Evolutionary conservation across 2,888 invertebrate species (phyloP), one percentile per base, ranked within the genome.

Genomic region (Cantharis nigra): DNA sequence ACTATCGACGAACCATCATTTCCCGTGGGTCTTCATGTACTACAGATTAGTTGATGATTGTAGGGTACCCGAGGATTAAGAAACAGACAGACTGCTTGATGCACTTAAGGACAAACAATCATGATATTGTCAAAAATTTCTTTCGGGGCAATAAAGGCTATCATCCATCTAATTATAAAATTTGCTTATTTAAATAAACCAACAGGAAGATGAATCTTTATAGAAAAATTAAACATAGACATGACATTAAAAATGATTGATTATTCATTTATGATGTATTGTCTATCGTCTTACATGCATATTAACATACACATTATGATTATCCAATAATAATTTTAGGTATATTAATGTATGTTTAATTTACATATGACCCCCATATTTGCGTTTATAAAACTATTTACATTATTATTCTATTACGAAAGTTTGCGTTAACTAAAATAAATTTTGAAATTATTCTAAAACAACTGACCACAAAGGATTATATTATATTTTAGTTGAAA

Each of bases 21-120:
- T 78, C 78, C 78, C 78, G 16, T 26, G 78, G 76, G 76, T 70
- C 74, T 28, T 70, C 74, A 20, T 74, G 73, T 76, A 73, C 62
- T 69, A 64, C 73, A 72, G 78, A 78, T 78, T 78, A 78, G 73
- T 70, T 65, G 70, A 63, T 78, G 78, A 75, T 78, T 78, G 78
- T 63, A 75, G 77, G 77, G 73, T 74, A 33, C 63, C 13, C 20
- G 30, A 18, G 26, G 49, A 63, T 69, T 74, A 69, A 69, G 69
- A 67, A 63, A 28, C 33, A 28, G 26, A 26, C 16, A 63, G 28
- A 16, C 20, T 74, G 65, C 26, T 49, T 23, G 26, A 26, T 26
- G 65, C 65, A 65, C 18, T 65, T 65, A 18, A 23, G 18, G 9
- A 23, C n/a, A 49, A 49, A 49, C n/a, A 49, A 49, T 49, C 49